phyloP scores from a whole-genome alignment of 2,888 invertebrate genomes.

The Boloria euphrosyne region DNA sequence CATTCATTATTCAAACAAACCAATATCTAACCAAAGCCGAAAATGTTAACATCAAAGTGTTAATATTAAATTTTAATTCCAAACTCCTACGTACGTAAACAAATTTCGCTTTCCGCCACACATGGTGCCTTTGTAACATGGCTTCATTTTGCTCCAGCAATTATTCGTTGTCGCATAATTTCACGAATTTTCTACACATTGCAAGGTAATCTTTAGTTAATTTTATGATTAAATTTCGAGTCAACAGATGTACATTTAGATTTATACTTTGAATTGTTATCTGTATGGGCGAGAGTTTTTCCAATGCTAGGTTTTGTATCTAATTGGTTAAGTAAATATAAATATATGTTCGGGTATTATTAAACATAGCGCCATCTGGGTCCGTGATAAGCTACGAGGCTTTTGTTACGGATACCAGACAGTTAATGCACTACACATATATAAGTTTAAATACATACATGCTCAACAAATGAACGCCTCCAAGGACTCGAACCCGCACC shows the following conservation, averaged over 20 bases:
- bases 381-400: too few species aligned
- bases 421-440: too few species aligned
- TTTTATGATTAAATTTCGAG: background rate
- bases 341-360: too few species aligned
- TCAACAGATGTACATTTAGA: background rate
- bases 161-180: constrained; percentile 27
- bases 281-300: too few species aligned
- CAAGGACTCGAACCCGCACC: too few species aligned
- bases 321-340: too few species aligned
- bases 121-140: constrained; percentile 26
- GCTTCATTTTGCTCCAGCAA: constrained; percentile 25
- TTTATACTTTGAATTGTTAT: too few species aligned
- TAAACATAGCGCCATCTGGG: too few species aligned
- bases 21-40: constrained; percentile 10
- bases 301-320: too few species aligned
- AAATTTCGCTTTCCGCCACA: constrained; percentile 28
- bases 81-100: constrained; percentile 21
- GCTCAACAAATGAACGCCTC: too few species aligned
- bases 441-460: too few species aligned
- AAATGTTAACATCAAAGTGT: constrained; percentile 7
- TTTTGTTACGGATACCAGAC: too few species aligned
- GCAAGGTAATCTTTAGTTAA: constrained; percentile 8
- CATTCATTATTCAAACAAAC: background rate
- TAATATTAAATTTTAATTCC: constrained; percentile 30
- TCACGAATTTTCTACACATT: constrained; percentile 23